Evolutionary conservation across 2,797 vertebrate genomes (phyloP).

Genomic region (Loris lydekkerianus): DNA sequence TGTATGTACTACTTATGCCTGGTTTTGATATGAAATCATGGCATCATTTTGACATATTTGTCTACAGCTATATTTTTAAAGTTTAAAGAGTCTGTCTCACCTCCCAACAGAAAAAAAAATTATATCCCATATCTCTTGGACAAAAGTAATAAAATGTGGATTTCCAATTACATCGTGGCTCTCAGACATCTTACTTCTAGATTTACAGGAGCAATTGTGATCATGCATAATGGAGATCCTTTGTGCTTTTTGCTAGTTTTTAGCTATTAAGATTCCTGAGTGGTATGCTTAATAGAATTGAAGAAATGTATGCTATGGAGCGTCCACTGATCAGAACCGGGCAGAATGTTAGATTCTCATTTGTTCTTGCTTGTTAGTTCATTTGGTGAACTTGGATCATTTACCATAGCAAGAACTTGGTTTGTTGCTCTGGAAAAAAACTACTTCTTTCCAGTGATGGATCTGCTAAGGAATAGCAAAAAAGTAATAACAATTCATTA

Average conservation of each 20-base stretch:
- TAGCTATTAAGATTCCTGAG: background rate
- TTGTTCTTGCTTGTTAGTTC: slow-evolving; percentile 48
- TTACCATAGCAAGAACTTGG: slow-evolving; percentile 23
- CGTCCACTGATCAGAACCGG: background rate
- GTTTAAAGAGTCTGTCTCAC: slow-evolving; percentile 19
- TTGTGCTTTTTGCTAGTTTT: slow-evolving; percentile 49
- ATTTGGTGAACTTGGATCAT: slow-evolving; percentile 23
- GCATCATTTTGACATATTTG: background rate
- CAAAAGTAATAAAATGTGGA: background rate
- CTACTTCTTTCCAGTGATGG: slow-evolving; percentile 38
- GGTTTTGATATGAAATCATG: background rate
- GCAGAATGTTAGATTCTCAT: slow-evolving; percentile 27
- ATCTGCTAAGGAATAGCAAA: slow-evolving; percentile 47
- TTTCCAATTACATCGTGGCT: background rate
- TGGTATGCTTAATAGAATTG: slow-evolving; percentile 14
- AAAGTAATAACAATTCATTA: background rate
- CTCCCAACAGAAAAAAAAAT: background rate
- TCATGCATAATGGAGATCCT: slow-evolving; percentile 1
- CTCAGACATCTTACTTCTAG: background rate
- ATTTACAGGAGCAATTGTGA: slow-evolving; percentile 22
- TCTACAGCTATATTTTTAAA: slow-evolving; percentile 31
- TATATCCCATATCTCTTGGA: background rate
- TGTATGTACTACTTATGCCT: background rate
- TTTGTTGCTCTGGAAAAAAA: slow-evolving; percentile 49
- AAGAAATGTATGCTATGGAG: background rate